Evolutionary conservation across 2,888 invertebrate genomes (phyloP).

Genomic region (Tetranychus piercei): DNA sequence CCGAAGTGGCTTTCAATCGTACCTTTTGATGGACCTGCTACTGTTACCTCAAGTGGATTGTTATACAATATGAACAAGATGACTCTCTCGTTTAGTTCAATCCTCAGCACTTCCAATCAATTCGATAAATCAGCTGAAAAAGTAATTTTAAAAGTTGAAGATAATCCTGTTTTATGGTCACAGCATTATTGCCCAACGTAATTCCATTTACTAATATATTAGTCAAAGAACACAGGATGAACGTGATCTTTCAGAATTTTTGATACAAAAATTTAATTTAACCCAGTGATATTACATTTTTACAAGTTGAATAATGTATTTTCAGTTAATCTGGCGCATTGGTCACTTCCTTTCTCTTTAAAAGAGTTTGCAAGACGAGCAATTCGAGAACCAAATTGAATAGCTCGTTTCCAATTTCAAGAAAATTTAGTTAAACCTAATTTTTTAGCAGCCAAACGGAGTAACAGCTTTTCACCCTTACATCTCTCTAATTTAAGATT

Average conservation of each 20-base stretch:
- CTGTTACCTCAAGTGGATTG: neutral
- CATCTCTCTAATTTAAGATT: conserved; percentile 46
- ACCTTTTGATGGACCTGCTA: neutral
- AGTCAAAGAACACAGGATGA: too few relatives aligned
- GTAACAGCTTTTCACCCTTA: conserved; percentile 75
- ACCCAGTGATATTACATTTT: too few relatives aligned
- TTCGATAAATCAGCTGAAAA: neutral
- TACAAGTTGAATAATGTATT: neutral
- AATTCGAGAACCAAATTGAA: conserved; percentile 92
- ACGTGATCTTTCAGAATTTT: too few relatives aligned
- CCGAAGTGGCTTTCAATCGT: neutral
- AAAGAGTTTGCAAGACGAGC: conserved; percentile 47
- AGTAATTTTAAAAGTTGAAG: neutral
- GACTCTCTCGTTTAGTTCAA: neutral
- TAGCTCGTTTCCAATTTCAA: conserved; percentile 65
- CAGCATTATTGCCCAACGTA: neutral
- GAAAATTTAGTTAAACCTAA: conserved; percentile 35
- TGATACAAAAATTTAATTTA: too few relatives aligned
- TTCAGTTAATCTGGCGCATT: conserved; percentile 38
- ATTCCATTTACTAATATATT: too few relatives aligned
- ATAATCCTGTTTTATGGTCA: neutral
- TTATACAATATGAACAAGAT: neutral
- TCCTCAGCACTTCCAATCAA: neutral
- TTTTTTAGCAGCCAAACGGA: conserved; percentile 41
- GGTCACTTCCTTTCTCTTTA: conserved; percentile 68